Base-by-base conservation (phyloP, 2,888 invertebrate species). In the Lutraria lutraria region DNA sequence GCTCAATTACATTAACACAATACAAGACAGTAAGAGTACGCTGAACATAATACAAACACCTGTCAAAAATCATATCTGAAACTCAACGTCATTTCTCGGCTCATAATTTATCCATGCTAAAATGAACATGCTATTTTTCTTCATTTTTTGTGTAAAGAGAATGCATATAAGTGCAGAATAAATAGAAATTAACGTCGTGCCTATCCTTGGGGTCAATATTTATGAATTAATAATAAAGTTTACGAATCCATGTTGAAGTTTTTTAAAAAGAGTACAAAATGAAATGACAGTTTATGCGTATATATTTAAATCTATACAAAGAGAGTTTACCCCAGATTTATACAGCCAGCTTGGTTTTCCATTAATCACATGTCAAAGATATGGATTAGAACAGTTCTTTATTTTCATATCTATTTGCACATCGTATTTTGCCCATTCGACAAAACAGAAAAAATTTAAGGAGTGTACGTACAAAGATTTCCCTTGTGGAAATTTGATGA, bases 11-110 rank as follows among this genome's bases (percentile, higher is more conserved):
- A 80, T 34, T 81, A n/a, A 0, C 25, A 81, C 81, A 81, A 81
- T 81, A 53, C 54, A n/a, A 43, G 85, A 56, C 80, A 80, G 79
- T 56, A 56, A 54, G 56, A 31, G 76, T 76, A 0, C 31, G 31
- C 31, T 29, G 31, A 31, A n/a, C 31, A 56, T n/a, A 79, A 60
- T 85, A 56, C 56, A 60, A 85, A 80, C 85, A 85, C 85, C 85
- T 85, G 85, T 85, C 85, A 85, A 80, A 85, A 85, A 56, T 56
- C 52, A 56, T 60, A 80, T 85, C 29, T 80, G 16, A 19, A 76
- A 76, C 15, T 76, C 16, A 31, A 76, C 19, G 76, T 76, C 76
- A 31, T 76, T 31, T 76, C 76, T 76, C 31, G 19, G 31, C 76
- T 76, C 76, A 76, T 76, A 76, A 76, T 76, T 76, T 76, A 76